Evolutionary conservation across 2,797 vertebrate species (phyloP).

Genomic region (Rhadinocentrus ornatus): DNA sequence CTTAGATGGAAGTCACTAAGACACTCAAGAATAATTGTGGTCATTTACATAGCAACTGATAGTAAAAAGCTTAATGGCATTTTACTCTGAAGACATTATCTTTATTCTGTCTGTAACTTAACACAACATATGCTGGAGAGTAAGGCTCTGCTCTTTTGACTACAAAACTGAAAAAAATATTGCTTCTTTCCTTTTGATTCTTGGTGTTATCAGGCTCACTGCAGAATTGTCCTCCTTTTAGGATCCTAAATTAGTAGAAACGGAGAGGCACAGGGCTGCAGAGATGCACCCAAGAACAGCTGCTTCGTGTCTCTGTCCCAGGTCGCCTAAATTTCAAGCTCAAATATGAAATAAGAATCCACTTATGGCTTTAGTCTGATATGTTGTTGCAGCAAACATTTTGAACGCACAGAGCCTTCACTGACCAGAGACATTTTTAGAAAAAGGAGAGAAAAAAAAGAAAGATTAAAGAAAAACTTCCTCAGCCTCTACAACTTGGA

Average conservation of each 20-base stretch:
- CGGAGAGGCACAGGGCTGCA: not conserved
- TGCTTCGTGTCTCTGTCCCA: slow-evolving; percentile 1
- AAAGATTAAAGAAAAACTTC: not conserved
- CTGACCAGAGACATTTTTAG: not conserved
- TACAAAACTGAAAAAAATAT: not conserved
- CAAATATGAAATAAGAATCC: not conserved
- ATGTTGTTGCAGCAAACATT: not conserved
- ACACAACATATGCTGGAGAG: not conserved
- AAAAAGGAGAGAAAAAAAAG: not conserved
- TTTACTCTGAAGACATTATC: not conserved
- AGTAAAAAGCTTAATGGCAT: not conserved
- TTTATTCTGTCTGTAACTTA: not conserved
- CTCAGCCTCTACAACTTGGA: too few species aligned
- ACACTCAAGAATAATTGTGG: not conserved
- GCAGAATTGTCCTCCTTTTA: not conserved
- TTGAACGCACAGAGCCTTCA: not conserved
- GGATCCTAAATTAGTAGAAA: not conserved
- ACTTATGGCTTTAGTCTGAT: not conserved
- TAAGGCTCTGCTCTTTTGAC: not conserved
- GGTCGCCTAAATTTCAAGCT: not conserved
- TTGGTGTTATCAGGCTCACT: not conserved
- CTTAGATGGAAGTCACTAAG: not conserved
- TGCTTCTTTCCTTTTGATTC: not conserved
- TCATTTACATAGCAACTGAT: not conserved
- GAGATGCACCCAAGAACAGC: not conserved